These are phyloP conservation scores for Dreissena rostriformis DNA, from an alignment of 1,140 invertebrate genomes.

Conservation along the genomic window DNA sequence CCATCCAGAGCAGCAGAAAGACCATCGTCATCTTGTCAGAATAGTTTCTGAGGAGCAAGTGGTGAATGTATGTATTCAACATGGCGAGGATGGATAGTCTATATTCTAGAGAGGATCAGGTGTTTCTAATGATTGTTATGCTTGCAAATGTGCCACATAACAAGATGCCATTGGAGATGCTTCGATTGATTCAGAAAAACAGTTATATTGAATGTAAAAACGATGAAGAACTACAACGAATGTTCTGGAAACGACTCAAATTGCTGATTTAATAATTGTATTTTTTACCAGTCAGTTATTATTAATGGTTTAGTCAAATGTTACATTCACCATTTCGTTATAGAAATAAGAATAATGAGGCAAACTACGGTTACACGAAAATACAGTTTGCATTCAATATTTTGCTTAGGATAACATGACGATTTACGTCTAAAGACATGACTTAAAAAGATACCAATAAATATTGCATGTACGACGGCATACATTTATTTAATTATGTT, in stretches of 20 bases:
- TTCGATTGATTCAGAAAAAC: conserved; percentile 10
- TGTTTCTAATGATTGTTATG: conserved; percentile 22
- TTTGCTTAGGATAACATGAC: too few species aligned
- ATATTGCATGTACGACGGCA: too few species aligned
- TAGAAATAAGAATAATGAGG: too few species aligned
- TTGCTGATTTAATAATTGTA: too few species aligned
- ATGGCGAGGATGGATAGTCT: conserved; percentile 51
- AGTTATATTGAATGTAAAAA: conserved; percentile 33
- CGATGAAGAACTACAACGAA: background rate
- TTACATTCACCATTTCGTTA: too few species aligned
- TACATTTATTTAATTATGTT: too few species aligned
- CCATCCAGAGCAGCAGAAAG: conserved; percentile 84
- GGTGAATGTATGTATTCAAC: conserved; percentile 83
- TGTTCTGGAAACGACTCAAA: conserved; percentile 16
- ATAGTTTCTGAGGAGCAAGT: conserved; percentile 85
- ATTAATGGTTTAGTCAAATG: too few species aligned
- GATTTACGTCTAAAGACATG: too few species aligned
- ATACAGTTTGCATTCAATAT: too few species aligned
- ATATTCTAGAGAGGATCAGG: conserved; percentile 4
- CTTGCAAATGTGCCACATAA: conserved; percentile 5
- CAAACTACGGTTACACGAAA: too few species aligned
- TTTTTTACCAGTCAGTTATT: too few species aligned
- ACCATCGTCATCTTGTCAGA: conserved; percentile 85
- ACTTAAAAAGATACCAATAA: too few species aligned
- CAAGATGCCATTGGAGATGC: conserved; percentile 19